Conservation (phyloP, 2,113 vertebrate species). For the Scatophagus argus region DNA sequence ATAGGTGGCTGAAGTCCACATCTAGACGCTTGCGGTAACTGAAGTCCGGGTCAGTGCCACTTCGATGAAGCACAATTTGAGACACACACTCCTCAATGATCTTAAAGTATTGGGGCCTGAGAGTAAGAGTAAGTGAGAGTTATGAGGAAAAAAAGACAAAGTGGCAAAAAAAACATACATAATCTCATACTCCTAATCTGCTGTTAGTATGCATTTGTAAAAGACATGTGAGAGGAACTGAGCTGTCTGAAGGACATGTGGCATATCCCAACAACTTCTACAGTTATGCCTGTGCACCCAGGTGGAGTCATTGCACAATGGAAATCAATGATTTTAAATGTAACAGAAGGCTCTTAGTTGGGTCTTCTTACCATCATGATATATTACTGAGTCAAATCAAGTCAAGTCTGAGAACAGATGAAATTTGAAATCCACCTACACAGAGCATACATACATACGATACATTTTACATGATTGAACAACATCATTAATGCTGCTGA, state of each 20-base stretch:
- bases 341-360: background rate
- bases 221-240: background rate
- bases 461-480: background rate
- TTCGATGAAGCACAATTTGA: slow-evolving; percentile 96
- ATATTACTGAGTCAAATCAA: too few relatives aligned
- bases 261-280: background rate
- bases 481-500: background rate
- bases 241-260: background rate
- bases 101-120: slow-evolving; percentile 96
- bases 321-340: background rate
- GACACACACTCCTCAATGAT: slow-evolving; percentile 97
- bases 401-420: background rate
- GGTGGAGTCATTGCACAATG: background rate
- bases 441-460: too few relatives aligned
- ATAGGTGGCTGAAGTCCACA: slow-evolving; percentile 92
- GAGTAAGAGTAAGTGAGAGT: slow-evolving; percentile 11
- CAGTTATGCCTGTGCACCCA: background rate
- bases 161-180: background rate
- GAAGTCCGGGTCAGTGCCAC: slow-evolving; percentile 96
- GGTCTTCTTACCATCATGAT: background rate
- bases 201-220: background rate
- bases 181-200: background rate
- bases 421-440: too few relatives aligned
- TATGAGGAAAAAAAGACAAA: background rate
- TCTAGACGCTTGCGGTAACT: slow-evolving; percentile 95